Conservation (phyloP, 2,888 invertebrate genomes). For the Nebria salina region DNA sequence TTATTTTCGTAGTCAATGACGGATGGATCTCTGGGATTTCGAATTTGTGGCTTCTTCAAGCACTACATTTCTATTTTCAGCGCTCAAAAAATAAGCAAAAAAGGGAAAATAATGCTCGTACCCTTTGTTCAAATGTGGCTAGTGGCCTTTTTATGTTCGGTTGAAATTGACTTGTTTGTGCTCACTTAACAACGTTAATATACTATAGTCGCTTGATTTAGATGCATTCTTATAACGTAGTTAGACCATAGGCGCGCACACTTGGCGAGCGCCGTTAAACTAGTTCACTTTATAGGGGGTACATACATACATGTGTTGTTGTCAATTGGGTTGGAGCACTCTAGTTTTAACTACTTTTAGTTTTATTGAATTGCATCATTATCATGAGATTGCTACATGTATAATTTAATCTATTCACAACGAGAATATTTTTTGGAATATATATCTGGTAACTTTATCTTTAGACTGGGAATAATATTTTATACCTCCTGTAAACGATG, state of each 20-base stretch:
- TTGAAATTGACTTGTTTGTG: slow-evolving; percentile 32
- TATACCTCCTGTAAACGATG: no score
- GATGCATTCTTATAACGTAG: background rate
- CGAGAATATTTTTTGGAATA: no score
- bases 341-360: no score
- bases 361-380: no score
- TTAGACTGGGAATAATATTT: no score
- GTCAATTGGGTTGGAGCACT: no score
- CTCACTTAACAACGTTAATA: slow-evolving; percentile 26
- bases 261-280: no score
- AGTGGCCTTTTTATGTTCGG: slow-evolving; percentile 22
- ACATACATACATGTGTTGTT: no score
- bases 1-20: background rate
- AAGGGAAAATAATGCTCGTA: background rate
- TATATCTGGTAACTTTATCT: no score
- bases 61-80: background rate
- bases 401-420: no score
- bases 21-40: background rate
- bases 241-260: background rate
- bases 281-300: no score
- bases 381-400: no score
- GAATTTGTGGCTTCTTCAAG: background rate
- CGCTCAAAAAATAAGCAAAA: background rate
- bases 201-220: slow-evolving; percentile 15
- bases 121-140: background rate